These are phyloP conservation scores for Chromoteleia sp. DNA, from an alignment of 2,888 invertebrate genomes.

Conservation along the genomic window DNA sequence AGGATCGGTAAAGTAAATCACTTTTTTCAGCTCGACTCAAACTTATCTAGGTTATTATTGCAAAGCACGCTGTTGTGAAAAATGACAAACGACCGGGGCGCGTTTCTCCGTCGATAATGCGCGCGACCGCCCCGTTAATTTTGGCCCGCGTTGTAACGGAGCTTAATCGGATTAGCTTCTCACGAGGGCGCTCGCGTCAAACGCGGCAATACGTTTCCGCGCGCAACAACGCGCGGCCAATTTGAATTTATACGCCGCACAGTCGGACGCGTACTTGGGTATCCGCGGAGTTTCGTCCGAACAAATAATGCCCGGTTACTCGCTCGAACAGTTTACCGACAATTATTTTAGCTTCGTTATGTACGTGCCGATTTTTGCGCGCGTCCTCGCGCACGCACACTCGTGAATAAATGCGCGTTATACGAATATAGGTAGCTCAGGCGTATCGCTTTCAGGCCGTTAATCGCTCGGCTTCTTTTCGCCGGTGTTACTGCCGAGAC, in stretches of 20 bases:
- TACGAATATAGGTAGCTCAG: conserved; percentile 44
- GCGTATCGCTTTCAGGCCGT: conserved; percentile 72
- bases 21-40: not conserved
- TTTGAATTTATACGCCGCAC: conserved; percentile 72
- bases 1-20: conserved; percentile 29
- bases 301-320: conserved; percentile 76
- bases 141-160: conserved; percentile 62
- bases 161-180: conserved; percentile 78
- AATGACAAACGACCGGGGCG: conserved; percentile 11
- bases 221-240: no score
- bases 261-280: conserved; percentile 5
- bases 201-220: conserved; percentile 66
- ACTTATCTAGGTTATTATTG: conserved; percentile 25
- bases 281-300: conserved; percentile 68
- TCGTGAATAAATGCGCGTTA: no score
- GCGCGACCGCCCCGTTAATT: conserved; percentile 68
- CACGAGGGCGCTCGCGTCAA: no score
- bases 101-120: conserved; percentile 33
- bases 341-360: conserved; percentile 73
- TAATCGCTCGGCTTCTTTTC: conserved; percentile 77
- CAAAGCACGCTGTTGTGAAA: conserved; percentile 16
- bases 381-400: conserved; percentile 32
- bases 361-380: conserved; percentile 55
- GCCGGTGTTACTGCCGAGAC: conserved; percentile 72
- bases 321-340: conserved; percentile 76